Evolutionary conservation across 2,888 invertebrate genomes (phyloP).

Genomic region (Erebia epiphron): DNA sequence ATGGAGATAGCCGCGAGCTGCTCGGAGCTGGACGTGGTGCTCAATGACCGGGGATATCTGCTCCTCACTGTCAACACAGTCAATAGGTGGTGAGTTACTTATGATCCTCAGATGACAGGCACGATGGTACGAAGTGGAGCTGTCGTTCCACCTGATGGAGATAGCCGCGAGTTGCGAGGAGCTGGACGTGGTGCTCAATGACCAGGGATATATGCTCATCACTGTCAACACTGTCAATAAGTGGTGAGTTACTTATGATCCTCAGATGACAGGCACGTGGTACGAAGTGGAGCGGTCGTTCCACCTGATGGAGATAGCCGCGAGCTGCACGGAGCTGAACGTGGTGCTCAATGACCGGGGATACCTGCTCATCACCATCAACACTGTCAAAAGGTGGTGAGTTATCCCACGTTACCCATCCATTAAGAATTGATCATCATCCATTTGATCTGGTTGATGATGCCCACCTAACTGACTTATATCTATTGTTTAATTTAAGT

Average conservation of each 20-base stretch:
- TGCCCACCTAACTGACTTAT: too few relatives aligned
- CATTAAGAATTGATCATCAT: too few relatives aligned
- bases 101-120: conserved; percentile 82
- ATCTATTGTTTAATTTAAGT: too few relatives aligned
- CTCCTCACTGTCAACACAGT: conserved; percentile 85
- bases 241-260: conserved; percentile 85
- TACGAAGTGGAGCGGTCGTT: conserved; percentile 90
- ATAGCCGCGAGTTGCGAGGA: conserved; percentile 87
- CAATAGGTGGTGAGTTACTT: conserved; percentile 84
- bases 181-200: conserved; percentile 81
- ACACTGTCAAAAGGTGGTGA: conserved; percentile 86
- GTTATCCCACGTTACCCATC: too few relatives aligned
- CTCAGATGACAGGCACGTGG: conserved; percentile 72
- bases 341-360: conserved; percentile 80
- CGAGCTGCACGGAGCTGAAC: conserved; percentile 86
- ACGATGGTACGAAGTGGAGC: conserved; percentile 90
- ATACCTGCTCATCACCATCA: conserved; percentile 83
- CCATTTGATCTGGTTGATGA: too few relatives aligned
- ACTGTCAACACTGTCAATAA: conserved; percentile 85
- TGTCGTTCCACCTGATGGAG: conserved; percentile 89
- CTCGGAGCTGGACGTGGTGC: conserved; percentile 84
- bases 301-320: conserved; percentile 87
- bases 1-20: conserved; percentile 88
- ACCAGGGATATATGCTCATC: conserved; percentile 82
- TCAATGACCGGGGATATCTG: conserved; percentile 77